Evolutionary conservation across 2,113 vertebrate genomes (phyloP), one percentile per base, ranked within the genome.

Genomic region (Spea multiplicata): DNA sequence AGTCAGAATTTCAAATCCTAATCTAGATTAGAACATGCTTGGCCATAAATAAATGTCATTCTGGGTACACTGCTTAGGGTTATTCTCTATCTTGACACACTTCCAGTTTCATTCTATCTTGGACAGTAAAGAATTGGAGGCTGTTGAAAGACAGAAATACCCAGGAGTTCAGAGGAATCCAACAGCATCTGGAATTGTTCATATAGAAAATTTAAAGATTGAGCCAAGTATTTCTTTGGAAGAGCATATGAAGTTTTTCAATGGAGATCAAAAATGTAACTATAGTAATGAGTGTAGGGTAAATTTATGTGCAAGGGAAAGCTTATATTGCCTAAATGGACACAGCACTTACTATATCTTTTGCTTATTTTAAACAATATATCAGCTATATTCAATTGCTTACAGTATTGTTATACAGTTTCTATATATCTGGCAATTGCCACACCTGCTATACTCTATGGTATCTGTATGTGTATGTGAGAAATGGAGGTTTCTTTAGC

Each of bases 81-180:
- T 67, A 80, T 57, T 44, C 66, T 67, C 46, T 61, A 14, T 73
- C 48, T 78, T 78, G 78, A 80, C 45, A 68, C 12, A 67, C 3
- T 80, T 74, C 71, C 71, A 80, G 44, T 68, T 65, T 80, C 17
- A 53, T 68, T 74, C 53, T 61, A 61, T 59, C 71, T 74, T 30
- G 64, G 49, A 80, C 66, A 80, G 71, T 74, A 80, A 68, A 73
- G 65, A 74, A 80, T 80, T 80, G 78, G 71, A 80, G 64, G 50
- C 66, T 74, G 78, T 57, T 80, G 78, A 80, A 80, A 80, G 78
- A 80, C 61, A 80, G 71, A 80, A 80, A 80, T 80, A 74, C 78
- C 64, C 78, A 68, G 45, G 78, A 80, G 78, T 73, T 67, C 73
- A 52, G 52, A 80, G 55, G 71, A 74, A 74, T 80, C 78, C 78